phyloP scores from a whole-genome alignment of 2,797 vertebrate species.

The Parauchenoglanis ngamensis region DNA sequence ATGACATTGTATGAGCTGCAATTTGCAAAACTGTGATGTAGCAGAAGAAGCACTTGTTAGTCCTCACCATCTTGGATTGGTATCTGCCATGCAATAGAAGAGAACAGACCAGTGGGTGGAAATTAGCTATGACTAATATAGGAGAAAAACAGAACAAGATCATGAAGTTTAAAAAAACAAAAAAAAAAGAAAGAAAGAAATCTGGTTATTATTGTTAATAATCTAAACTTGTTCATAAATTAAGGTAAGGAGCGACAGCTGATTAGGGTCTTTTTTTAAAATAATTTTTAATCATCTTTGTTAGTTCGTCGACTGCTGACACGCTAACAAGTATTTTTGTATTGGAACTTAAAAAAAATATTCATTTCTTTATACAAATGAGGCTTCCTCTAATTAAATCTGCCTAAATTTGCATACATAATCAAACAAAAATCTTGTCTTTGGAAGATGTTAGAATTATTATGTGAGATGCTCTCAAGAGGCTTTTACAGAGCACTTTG shows the following conservation, averaged over 20 bases:
- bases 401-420: neutral
- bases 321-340: neutral
- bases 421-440: neutral
- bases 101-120: neutral
- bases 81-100: neutral
- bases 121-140: neutral
- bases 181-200: neutral
- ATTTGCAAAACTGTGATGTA: neutral
- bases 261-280: neutral
- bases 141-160: neutral
- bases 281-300: neutral
- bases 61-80: neutral
- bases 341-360: neutral
- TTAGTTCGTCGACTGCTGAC: too few relatives aligned
- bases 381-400: neutral
- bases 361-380: conserved; percentile 3
- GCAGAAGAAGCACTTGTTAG: conserved; percentile 5
- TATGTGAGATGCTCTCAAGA: neutral
- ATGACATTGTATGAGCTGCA: conserved; percentile 11
- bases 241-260: neutral
- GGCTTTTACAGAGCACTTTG: neutral
- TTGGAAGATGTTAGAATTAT: neutral
- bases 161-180: neutral
- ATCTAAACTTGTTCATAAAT: neutral
- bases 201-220: neutral